A percentile compares a stretch with the other conserved stretches of the same genome.
Conservation (phyloP, 92 coral and sea anemone genomes). For the Actinernus sp. region DNA sequence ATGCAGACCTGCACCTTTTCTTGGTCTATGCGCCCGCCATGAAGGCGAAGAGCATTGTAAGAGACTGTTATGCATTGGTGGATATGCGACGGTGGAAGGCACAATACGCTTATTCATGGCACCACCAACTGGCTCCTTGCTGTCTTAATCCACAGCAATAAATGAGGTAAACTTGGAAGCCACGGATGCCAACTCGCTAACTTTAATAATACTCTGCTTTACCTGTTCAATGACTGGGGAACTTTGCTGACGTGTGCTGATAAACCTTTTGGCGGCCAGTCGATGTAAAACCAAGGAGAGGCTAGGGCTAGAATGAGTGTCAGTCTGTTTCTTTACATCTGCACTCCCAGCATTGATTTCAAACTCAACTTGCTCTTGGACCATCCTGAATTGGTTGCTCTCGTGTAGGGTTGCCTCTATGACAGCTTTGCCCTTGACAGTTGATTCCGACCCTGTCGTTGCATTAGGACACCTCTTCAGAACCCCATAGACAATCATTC, state of each 20-base stretch:
- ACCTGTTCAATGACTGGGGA: background rate
- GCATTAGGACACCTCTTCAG: slow-evolving; percentile 22
- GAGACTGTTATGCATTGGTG: background rate
- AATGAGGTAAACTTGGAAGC: slow-evolving; percentile 29
- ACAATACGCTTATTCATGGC: background rate
- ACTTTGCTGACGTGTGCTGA: slow-evolving; percentile 8
- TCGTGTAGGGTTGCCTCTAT: slow-evolving; percentile 35
- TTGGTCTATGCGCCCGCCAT: background rate
- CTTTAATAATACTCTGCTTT: background rate
- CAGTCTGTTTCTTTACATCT: too few relatives aligned
- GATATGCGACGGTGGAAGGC: background rate
- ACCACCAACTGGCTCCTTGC: background rate
- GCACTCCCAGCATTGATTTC: too few relatives aligned
- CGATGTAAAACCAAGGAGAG: slow-evolving; percentile 30
- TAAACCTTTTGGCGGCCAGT: slow-evolving; percentile 31
- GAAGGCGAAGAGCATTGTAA: background rate
- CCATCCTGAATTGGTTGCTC: background rate
- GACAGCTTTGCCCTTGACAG: slow-evolving; percentile 37
- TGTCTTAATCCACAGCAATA: slow-evolving; percentile 14
- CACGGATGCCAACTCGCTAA: slow-evolving; percentile 13
- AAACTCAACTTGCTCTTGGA: slow-evolving; percentile 45
- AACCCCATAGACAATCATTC: slow-evolving; percentile 59
- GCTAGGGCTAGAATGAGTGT: background rate
- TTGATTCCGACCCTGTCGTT: background rate
- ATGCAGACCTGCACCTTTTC: background rate